These are phyloP conservation scores for Casuarius casuarius DNA, from an alignment of 2,113 vertebrate genomes.

Conservation along the genomic window DNA sequence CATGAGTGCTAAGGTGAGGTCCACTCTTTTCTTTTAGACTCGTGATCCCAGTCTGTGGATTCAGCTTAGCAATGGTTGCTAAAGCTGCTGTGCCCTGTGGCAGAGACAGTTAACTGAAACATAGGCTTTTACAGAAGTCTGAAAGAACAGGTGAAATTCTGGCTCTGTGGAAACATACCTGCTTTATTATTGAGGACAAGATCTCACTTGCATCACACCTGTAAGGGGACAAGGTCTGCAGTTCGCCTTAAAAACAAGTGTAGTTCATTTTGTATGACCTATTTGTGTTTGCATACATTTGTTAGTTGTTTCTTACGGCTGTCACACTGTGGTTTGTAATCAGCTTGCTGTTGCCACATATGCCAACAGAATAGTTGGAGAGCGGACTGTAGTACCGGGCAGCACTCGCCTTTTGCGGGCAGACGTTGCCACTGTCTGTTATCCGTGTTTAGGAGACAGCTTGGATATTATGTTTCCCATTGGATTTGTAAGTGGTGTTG, in stretches of 20 bases:
- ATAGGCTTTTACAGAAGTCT: too few relatives aligned
- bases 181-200: background rate
- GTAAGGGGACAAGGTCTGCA: background rate
- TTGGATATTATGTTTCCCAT: background rate
- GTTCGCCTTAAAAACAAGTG: background rate
- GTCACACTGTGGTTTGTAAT: background rate
- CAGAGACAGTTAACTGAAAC: background rate
- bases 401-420: background rate
- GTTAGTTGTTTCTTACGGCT: background rate
- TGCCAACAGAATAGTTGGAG: background rate
- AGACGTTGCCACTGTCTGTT: background rate
- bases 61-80: background rate
- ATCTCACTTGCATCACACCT: background rate
- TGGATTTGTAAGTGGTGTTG: background rate
- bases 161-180: background rate
- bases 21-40: accelerated
- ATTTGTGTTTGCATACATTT: background rate
- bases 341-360: too few relatives aligned
- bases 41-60: background rate
- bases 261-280: background rate
- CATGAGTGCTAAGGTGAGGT: background rate
- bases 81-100: background rate
- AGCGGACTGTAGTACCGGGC: background rate
- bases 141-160: background rate
- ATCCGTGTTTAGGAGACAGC: background rate